Base-by-base conservation (phyloP, 2,797 vertebrate genomes). In the Sebastes umbrosus region DNA sequence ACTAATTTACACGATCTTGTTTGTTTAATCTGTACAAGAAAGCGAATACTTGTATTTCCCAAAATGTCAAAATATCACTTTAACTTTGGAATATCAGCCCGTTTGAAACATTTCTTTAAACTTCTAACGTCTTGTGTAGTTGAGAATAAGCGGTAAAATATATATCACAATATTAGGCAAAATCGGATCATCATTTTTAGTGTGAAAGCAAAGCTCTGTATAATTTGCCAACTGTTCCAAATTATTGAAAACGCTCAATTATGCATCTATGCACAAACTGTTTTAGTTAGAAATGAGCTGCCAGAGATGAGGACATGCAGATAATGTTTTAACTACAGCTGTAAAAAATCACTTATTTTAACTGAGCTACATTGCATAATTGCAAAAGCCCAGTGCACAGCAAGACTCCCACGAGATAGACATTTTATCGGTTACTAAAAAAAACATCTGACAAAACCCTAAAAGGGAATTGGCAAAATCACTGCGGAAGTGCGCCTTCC, bases 371-470 rank as follows among this genome's bases (percentile, higher is more conserved):
- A 66, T 67, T 67, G 43, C 24, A 36, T 58, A 79, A 80, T 62
- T 65, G 39, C 60, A 62, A 79, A 83, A 88, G 57, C 36, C 64
- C 50, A 25, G 18, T 46, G 69, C 73, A 69, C 58, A 77, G 80
- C 69, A 39, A 77, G 52, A 60, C 73, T 76, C 55, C 57, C 9
- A 20, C 5, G 3, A 52, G 82, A 83, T 76, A 73, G 77, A 80
- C 62, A 67, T 72, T 82, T 85, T 62, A 85, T 81, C 65, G 13
- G 54, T 64, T 59, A 39, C 79, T 69, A 82, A 80, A 83, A 77
- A 34, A 13, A 16, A 62, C n/a, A n/a, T 70, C 63, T 43, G 32
- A 84, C 62, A 43, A 75, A 84, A 36, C 58, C 83, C 69, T 67
- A 4, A 79, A 64, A 43, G 36, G 73, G 63, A 57, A 81, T 60